Evolutionary conservation across 2,797 vertebrate genomes (phyloP).

Genomic region (Falco cherrug): DNA sequence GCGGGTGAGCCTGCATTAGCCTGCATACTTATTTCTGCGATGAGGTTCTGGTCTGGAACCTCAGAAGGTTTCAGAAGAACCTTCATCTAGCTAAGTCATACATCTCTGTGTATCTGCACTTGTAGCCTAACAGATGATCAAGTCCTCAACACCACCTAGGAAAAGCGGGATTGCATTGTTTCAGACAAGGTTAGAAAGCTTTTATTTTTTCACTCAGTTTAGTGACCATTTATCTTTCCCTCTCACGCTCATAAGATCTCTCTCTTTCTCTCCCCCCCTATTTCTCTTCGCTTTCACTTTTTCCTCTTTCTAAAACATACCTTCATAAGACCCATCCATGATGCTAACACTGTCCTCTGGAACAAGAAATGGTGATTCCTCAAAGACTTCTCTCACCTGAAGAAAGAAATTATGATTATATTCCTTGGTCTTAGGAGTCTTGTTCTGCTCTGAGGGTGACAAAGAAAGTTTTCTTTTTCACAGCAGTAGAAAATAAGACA

Average conservation of each 20-base stretch:
- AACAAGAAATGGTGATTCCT: conserved; percentile 93
- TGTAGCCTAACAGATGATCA: neutral
- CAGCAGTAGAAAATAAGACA: neutral
- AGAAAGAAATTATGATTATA: neutral
- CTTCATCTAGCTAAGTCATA: neutral
- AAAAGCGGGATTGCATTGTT: neutral
- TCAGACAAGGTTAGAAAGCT: neutral
- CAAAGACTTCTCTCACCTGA: conserved; percentile 90
- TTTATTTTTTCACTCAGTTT: neutral
- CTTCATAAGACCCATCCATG: conserved; percentile 96
- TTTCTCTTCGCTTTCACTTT: neutral
- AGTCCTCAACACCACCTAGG: neutral
- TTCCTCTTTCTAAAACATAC: conserved; percentile 66
- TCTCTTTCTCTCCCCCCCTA: neutral
- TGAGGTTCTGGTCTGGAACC: neutral
- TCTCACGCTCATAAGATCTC: neutral
- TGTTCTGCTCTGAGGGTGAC: neutral
- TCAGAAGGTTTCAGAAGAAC: neutral
- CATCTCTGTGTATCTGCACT: neutral
- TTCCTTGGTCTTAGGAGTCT: neutral
- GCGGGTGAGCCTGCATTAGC: neutral
- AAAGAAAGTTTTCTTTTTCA: neutral
- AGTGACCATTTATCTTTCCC: neutral
- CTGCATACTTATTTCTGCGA: neutral
- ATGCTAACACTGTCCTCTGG: conserved; percentile 91